These are phyloP conservation scores for Onthophagus sagittarius DNA, from an alignment of 2,888 invertebrate genomes.

Conservation along the genomic window DNA sequence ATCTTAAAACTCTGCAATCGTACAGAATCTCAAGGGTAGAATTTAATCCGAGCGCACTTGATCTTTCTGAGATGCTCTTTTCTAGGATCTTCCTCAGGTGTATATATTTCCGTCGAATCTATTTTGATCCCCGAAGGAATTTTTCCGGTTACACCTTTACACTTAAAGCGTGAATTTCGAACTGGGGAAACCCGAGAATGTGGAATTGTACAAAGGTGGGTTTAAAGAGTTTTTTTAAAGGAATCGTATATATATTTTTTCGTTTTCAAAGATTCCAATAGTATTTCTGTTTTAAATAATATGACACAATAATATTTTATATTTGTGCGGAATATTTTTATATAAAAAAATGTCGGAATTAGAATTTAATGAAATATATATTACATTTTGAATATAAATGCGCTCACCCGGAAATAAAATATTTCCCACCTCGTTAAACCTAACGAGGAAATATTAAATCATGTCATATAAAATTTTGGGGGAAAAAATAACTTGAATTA, in stretches of 20 bases:
- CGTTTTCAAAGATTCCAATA: too few relatives aligned
- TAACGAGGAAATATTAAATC: background rate
- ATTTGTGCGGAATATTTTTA: too few relatives aligned
- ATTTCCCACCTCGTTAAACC: background rate
- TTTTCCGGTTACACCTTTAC: background rate
- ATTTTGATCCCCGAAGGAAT: background rate
- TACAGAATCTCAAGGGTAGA: background rate
- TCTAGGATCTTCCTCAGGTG: too few relatives aligned
- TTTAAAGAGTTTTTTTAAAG: background rate
- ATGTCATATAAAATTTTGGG: background rate
- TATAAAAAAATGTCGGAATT: too few relatives aligned
- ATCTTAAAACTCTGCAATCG: background rate
- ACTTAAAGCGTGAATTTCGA: background rate
- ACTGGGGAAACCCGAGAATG: background rate
- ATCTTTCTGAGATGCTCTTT: background rate
- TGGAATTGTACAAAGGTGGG: background rate
- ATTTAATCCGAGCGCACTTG: background rate
- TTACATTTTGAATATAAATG: too few relatives aligned
- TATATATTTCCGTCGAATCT: too few relatives aligned
- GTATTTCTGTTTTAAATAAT: too few relatives aligned
- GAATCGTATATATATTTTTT: too few relatives aligned
- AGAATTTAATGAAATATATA: too few relatives aligned
- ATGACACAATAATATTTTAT: too few relatives aligned
- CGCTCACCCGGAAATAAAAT: too few relatives aligned
- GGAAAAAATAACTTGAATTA: too few relatives aligned